Conservation (phyloP, 2,888 invertebrate genomes). For the Macaria liturata region DNA sequence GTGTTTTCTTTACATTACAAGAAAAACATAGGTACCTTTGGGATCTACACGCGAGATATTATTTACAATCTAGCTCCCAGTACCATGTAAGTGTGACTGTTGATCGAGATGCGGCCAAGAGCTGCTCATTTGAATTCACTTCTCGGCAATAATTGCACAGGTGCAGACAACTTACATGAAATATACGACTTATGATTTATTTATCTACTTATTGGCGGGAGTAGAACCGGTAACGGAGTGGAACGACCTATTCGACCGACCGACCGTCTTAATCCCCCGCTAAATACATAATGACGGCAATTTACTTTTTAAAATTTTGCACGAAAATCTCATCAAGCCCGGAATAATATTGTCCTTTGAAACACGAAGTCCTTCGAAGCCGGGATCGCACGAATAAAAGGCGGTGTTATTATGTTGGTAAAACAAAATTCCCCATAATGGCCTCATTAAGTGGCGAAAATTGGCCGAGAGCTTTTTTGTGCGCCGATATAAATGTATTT, state of each 20-base stretch:
- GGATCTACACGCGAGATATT: no score
- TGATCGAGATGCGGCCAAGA: background rate
- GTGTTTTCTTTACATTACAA: no score
- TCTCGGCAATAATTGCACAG: slow-evolving; percentile 5
- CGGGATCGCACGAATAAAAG: slow-evolving; percentile 76
- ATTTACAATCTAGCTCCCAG: no score
- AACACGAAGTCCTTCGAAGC: slow-evolving; percentile 73
- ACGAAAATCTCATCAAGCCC: slow-evolving; percentile 79
- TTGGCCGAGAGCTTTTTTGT: slow-evolving; percentile 81
- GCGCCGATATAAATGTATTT: slow-evolving; percentile 82
- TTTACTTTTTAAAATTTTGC: slow-evolving; percentile 78
- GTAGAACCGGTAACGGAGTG: slow-evolving; percentile 32
- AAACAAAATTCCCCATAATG: slow-evolving; percentile 83
- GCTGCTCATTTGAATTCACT: slow-evolving; percentile 3
- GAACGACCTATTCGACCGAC: slow-evolving; percentile 66
- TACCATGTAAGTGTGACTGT: no score
- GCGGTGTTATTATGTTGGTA: slow-evolving; percentile 83
- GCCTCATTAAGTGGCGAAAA: slow-evolving; percentile 84
- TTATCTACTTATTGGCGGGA: background rate
- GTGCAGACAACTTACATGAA: slow-evolving; percentile 9
- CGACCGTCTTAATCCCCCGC: slow-evolving; percentile 66
- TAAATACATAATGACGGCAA: slow-evolving; percentile 78
- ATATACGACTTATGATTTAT: slow-evolving; percentile 1
- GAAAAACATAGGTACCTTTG: no score
- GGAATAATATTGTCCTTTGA: slow-evolving; percentile 80